These are phyloP conservation scores for Hyposoter didymator DNA, from an alignment of 2,888 invertebrate genomes.

Conservation along the genomic window DNA sequence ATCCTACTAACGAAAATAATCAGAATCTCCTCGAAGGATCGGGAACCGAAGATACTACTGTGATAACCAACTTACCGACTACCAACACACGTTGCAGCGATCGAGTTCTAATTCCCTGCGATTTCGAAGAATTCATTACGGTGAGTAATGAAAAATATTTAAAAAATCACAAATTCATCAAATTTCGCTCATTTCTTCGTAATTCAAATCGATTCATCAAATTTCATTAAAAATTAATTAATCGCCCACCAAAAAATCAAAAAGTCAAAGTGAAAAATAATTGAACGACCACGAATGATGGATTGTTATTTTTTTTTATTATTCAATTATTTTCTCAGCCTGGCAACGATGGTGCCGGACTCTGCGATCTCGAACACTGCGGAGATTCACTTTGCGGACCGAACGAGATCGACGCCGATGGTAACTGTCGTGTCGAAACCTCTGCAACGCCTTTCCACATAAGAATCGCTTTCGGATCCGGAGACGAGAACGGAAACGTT, in stretches of 20 bases:
- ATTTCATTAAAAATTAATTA: background rate
- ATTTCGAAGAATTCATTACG: conserved; percentile 93
- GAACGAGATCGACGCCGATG: conserved; percentile 82
- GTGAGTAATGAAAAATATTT: conserved; percentile 78
- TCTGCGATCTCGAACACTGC: conserved; percentile 92
- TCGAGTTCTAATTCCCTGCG: conserved; percentile 92
- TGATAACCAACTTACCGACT: conserved; percentile 79
- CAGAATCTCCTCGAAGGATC: conserved; percentile 78
- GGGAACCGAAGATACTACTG: conserved; percentile 83
- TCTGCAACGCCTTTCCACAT: conserved; percentile 92
- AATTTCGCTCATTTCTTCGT: background rate
- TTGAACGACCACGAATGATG: background rate
- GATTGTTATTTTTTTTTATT: background rate
- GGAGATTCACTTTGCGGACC: conserved; percentile 89
- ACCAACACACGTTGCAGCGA: conserved; percentile 87
- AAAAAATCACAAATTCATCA: background rate
- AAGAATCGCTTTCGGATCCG: conserved; percentile 91
- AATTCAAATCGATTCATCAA: background rate
- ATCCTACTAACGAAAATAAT: conserved; percentile 67
- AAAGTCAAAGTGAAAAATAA: background rate
- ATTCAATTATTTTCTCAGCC: conserved; percentile 84
- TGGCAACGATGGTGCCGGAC: conserved; percentile 86
- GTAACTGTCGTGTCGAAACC: conserved; percentile 89
- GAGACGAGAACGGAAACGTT: conserved; percentile 85
- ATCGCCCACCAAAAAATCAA: background rate